Conservation (phyloP, 2,797 vertebrate species). For the Myotis myotis region DNA sequence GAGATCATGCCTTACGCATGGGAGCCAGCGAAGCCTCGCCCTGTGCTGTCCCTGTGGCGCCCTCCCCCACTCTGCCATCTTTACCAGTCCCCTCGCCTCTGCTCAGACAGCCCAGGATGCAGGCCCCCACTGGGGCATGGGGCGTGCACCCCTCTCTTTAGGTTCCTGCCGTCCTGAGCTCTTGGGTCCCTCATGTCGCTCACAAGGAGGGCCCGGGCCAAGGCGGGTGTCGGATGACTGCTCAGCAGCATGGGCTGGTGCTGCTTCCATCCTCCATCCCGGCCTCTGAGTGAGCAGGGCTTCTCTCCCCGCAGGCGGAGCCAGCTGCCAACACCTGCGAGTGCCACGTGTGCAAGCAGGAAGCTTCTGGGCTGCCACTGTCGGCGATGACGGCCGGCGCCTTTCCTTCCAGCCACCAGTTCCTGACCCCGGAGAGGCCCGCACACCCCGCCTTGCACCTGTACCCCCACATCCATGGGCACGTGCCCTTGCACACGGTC, state of each 20-base stretch:
- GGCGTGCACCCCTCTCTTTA: neutral
- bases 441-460: slow-evolving; percentile 95
- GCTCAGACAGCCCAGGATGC: neutral
- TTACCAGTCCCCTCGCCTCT: neutral
- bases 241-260: neutral
- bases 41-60: neutral
- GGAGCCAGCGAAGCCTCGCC: neutral
- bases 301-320: slow-evolving; percentile 85
- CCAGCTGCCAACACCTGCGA: slow-evolving; percentile 93
- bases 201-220: neutral
- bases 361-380: slow-evolving; percentile 88
- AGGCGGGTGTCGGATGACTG: neutral
- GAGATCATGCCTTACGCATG: neutral
- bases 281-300: neutral
- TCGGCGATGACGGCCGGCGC: slow-evolving; percentile 89
- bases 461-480: slow-evolving; percentile 98
- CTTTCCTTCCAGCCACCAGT: slow-evolving; percentile 91
- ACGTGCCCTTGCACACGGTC: slow-evolving; percentile 95
- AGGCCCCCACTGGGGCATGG: too few species aligned
- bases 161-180: neutral
- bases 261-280: neutral
- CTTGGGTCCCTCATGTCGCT: neutral
- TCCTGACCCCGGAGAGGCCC: slow-evolving; percentile 93
- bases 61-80: neutral
- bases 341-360: slow-evolving; percentile 97